Evolutionary conservation across 2,113 vertebrate species (phyloP), one percentile per base, ranked within the genome.

Genomic region (Calcarius ornatus): DNA sequence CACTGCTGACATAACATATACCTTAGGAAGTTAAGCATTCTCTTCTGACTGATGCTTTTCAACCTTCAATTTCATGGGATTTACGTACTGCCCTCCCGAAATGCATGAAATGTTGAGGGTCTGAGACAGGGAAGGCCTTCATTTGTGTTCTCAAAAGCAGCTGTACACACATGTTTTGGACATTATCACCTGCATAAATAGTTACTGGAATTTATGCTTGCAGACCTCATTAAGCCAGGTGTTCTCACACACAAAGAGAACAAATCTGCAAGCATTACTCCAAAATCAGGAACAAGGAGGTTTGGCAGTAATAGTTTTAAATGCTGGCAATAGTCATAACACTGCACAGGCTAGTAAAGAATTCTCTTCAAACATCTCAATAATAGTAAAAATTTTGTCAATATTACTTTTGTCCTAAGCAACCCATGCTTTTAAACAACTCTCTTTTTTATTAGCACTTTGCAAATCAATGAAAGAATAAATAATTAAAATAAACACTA

Each of bases 401-500:
- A 51, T 70, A 59, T 63, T 75, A 5, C 43, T 73, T 81, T 88
- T 81, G 33, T 72, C n/a, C 37, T 76, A 84, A 83, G 28, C 4
- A 84, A 21, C 8, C 11, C 27, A 11, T 61, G n/a, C 9, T 78
- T 92, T 94, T 86, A 54, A 84, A 54, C 2, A 70, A 24, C 7
- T n/a, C 4, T 42, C 2, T 48, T 28, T 51, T 68, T 88, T 33
- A 57, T 81, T 94, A 63, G 5, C n/a, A 50, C 50, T 90, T 92
- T 63, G 66, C 45, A 94, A 89, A 81, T 88, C 24, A 81, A 81
- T 37, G 48, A 83, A 94, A 93, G n/a, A 61, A 66, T 66, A 83
- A 94, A 82, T 85, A 90, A 82, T 72, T 86, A 60, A 78, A 87
- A 94, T 53, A 95, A 92, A 91, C 81, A 28, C 43, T 72, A 71